Conservation (phyloP, 2,888 invertebrate species). For the Mechanitis mazaeus region DNA sequence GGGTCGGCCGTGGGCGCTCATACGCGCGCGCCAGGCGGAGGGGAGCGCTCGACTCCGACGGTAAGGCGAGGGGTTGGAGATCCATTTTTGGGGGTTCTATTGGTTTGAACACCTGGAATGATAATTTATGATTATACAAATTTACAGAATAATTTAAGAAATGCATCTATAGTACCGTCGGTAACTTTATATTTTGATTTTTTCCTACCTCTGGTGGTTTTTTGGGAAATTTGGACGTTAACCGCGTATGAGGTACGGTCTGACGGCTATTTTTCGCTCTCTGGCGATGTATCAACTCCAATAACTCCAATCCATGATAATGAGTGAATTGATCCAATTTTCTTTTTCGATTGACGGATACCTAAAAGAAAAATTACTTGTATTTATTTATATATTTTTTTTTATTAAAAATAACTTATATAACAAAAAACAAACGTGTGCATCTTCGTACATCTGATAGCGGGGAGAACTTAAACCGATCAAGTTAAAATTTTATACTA, state of each 20-base stretch:
- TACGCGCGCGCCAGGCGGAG: conserved; percentile 69
- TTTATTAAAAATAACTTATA: too few relatives aligned
- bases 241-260: conserved; percentile 60
- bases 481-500: too few relatives aligned
- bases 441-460: too few relatives aligned
- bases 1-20: conserved; percentile 79
- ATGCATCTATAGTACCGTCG: background rate
- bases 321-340: conserved; percentile 91
- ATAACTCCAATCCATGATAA: conserved; percentile 85
- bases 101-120: conserved; percentile 75
- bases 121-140: too few relatives aligned
- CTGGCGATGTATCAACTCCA: conserved; percentile 79
- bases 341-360: conserved; percentile 89
- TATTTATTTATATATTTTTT: background rate
- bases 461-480: too few relatives aligned
- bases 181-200: too few relatives aligned
- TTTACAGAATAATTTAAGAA: background rate
- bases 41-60: conserved; percentile 63
- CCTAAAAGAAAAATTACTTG: conserved; percentile 50
- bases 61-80: conserved; percentile 74
- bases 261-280: conserved; percentile 71
- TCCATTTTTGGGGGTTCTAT: conserved; percentile 81
- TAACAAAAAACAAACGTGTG: too few relatives aligned
- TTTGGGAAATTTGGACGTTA: conserved; percentile 72
- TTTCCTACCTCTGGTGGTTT: conserved; percentile 70